Percentiles rank a stretch among this genome's conserved stretches.
phyloP scores from a whole-genome alignment of 2,888 invertebrate species.

The Cartodere bifasciata region DNA sequence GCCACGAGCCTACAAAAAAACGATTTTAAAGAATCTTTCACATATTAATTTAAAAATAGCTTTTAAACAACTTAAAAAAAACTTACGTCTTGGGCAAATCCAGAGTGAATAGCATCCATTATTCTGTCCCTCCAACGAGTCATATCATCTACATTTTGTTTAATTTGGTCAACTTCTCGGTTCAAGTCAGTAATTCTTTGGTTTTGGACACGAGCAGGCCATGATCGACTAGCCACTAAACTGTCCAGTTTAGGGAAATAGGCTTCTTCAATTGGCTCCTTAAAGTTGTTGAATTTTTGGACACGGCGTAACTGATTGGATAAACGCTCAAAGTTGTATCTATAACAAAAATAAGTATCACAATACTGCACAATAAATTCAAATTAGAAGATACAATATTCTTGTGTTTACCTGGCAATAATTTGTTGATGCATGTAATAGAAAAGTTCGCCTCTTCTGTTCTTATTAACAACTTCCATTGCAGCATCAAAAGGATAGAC shows the following conservation, averaged over 20 bases:
- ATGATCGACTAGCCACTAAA: constrained; percentile 58
- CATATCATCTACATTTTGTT: constrained; percentile 54
- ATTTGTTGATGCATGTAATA: constrained; percentile 69
- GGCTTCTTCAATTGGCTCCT: constrained; percentile 58
- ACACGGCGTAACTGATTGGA: constrained; percentile 57
- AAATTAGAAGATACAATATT: constrained; percentile 1
- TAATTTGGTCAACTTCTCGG: constrained; percentile 54
- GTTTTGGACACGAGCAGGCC: constrained; percentile 56
- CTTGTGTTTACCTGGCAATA: constrained; percentile 36
- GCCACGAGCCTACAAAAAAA: constrained; percentile 41
- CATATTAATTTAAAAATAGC: background rate
- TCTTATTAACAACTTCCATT: constrained; percentile 52
- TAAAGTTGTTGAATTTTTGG: constrained; percentile 49
- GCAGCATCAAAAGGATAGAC: constrained; percentile 68
- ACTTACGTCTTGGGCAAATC: constrained; percentile 43
- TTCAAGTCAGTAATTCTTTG: constrained; percentile 47
- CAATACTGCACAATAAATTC: too few relatives aligned
- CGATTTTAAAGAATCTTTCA: constrained; percentile 1
- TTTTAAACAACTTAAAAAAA: constrained; percentile 1
- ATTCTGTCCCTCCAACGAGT: constrained; percentile 66
- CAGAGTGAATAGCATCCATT: constrained; percentile 53
- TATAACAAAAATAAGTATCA: constrained; percentile 25
- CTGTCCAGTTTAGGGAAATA: constrained; percentile 80
- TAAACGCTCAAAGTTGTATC: constrained; percentile 65
- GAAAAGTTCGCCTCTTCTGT: constrained; percentile 67